phyloP scores from a whole-genome alignment of 2,113 vertebrate genomes.

The Pungitius pungitius region DNA sequence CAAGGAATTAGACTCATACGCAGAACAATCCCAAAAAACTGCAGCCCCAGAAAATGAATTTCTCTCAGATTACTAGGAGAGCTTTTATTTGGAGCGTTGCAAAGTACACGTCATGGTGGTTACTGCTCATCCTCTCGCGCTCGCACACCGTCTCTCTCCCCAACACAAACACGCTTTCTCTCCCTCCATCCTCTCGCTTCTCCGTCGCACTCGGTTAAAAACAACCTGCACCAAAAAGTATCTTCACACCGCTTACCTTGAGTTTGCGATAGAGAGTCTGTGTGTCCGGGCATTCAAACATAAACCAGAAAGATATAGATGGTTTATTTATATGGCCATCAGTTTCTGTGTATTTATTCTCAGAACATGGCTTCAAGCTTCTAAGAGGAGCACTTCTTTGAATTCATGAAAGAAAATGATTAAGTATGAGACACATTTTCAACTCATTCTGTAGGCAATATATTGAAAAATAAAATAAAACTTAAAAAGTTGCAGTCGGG shows the following conservation, averaged over 20 bases:
- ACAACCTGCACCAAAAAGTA: constrained; percentile 15
- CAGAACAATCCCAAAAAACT: constrained; percentile 41
- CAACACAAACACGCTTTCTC: constrained; percentile 35
- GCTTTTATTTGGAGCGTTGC: constrained; percentile 74
- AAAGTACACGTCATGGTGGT: constrained; percentile 71
- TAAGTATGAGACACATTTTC: constrained; percentile 39
- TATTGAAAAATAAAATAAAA: constrained; percentile 49
- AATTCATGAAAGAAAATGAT: constrained; percentile 48
- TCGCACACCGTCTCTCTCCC: constrained; percentile 18
- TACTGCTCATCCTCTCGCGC: constrained; percentile 46
- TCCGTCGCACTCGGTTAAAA: constrained; percentile 21
- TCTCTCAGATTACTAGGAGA: constrained; percentile 68
- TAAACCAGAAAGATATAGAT: constrained; percentile 37
- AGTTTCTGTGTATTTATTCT: constrained; percentile 41
- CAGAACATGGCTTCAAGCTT: constrained; percentile 72
- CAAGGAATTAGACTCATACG: constrained; percentile 47
- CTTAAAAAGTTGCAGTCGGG: constrained; percentile 52
- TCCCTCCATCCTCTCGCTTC: constrained; percentile 28
- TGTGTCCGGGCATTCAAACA: constrained; percentile 48
- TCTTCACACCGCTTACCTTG: constrained; percentile 26
- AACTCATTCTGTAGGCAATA: constrained; percentile 61
- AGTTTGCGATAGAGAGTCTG: constrained; percentile 22
- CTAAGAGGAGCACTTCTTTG: constrained; percentile 54
- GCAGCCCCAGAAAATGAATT: constrained; percentile 59
- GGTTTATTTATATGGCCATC: constrained; percentile 27